Percentiles rank a stretch among this genome's conserved stretches.
Evolutionary conservation across 1,140 invertebrate species (phyloP).

Genomic region (Phymorhynchus buccinoides): DNA sequence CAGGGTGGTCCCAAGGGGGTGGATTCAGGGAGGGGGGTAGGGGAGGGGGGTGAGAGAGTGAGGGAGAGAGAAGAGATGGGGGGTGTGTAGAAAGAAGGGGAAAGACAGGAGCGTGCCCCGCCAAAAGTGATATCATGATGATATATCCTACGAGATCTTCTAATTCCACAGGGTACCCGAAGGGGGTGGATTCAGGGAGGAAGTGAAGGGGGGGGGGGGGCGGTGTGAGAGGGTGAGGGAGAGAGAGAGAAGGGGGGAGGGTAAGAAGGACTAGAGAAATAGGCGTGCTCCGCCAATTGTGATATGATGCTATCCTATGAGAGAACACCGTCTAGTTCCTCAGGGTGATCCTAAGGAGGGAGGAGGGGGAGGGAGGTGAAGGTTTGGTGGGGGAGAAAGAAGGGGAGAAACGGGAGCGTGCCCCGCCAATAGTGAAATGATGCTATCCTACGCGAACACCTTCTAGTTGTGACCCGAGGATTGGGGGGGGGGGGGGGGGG

Average conservation of each 20-base stretch:
- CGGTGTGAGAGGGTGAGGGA: too few relatives aligned
- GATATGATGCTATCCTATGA: conserved; percentile 86
- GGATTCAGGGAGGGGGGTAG: conserved; percentile 75
- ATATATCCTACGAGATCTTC: conserved; percentile 67
- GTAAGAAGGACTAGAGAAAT: too few relatives aligned
- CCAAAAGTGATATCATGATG: conserved; percentile 58
- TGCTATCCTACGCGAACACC: conserved; percentile 64
- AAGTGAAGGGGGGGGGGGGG: too few relatives aligned
- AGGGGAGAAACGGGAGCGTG: conserved; percentile 59
- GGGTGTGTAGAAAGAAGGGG: too few relatives aligned
- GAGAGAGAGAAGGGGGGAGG: too few relatives aligned
- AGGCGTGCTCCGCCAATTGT: conserved; percentile 95
- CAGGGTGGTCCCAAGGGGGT: conserved; percentile 72
- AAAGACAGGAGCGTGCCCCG: conserved; percentile 57
- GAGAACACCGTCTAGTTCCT: too few relatives aligned
- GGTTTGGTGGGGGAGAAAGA: too few relatives aligned
- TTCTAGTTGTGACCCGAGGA: conserved; percentile 71
- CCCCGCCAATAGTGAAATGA: conserved; percentile 55
- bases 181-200: conserved; percentile 75
- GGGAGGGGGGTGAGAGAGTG: too few relatives aligned
- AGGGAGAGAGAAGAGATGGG: too few relatives aligned
- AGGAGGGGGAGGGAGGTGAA: too few relatives aligned
- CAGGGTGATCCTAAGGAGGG: conserved; percentile 72
- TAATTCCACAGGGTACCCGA: conserved; percentile 71
- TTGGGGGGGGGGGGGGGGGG: conserved; percentile 75